Evolutionary conservation across 2,888 invertebrate species (phyloP), one percentile per base, ranked within the genome.

Genomic region (Torymus auratus): DNA sequence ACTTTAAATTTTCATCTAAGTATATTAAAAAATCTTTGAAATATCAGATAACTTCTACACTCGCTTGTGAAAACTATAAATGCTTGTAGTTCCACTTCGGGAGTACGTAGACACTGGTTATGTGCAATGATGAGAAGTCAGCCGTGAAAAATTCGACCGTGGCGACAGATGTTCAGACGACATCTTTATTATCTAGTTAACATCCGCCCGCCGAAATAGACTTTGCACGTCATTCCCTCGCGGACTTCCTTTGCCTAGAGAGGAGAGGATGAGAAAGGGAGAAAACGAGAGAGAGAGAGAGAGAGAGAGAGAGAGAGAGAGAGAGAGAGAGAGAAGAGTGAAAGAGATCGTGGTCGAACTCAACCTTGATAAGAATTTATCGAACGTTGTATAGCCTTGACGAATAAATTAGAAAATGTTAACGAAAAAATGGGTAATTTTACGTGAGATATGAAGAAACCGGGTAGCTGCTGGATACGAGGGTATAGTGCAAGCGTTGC

Each of bases 121-220:
- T 81, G 73, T 77, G 72, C 68, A 73, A 72, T 58, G 69, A 41
- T 7, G 7, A 41, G 58, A 28, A 53, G 11, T 41, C 72, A 64
- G 64, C 72, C 64, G 73, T 77, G 64, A 77, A 76, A 81, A 81
- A 81, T 77, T 73, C 68, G 53, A 52, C 56, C 20, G 15, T 15
- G 41, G 41, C 71, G 70, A 76, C 61, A 73, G 72, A 80, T 80
- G 64, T 50, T 41, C 56, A 20, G n/a, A 55, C 10, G 58, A 41
- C 81, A 77, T 73, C 77, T 81, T 78, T 81, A 73, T 81, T 78
- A 81, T 81, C 73, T 73, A 77, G 77, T 73, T 73, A 67, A 70
- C 67, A 72, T 69, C 58, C 62, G 14, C 75, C 61, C 62, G 7
- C 77, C 74, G 81, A 81, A 81, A 81, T 78, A 78, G 81, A 81